phyloP scores from a whole-genome alignment of 2,888 invertebrate genomes.

The Hemithea aestivaria region DNA sequence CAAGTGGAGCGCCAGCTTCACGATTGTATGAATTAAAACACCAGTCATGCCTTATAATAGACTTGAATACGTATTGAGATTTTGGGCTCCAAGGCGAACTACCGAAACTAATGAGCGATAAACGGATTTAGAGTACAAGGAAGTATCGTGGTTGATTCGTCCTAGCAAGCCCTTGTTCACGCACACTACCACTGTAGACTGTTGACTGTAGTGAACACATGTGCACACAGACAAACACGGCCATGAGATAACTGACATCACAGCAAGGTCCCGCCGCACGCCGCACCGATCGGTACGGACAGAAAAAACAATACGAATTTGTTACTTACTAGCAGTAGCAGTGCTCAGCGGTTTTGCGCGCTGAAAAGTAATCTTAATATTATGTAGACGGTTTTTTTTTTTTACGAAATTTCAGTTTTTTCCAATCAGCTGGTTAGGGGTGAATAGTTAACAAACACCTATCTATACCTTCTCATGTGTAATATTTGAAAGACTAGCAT shows the following conservation, averaged over 20 bases:
- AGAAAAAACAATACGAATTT: slow-evolving; percentile 32
- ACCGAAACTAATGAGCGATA: slow-evolving; percentile 56
- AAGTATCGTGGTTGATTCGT: slow-evolving; percentile 67
- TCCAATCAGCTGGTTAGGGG: too few relatives aligned
- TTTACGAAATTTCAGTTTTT: too few relatives aligned
- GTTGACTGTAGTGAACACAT: slow-evolving; percentile 28
- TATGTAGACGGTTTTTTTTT: too few relatives aligned
- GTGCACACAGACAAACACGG: slow-evolving; percentile 38
- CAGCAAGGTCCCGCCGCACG: slow-evolving; percentile 59
- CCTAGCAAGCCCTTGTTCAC: slow-evolving; percentile 59
- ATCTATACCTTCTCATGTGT: too few relatives aligned
- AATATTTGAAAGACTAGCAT: too few relatives aligned
- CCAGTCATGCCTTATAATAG: too few relatives aligned
- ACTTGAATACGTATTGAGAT: slow-evolving; percentile 33
- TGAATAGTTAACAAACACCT: too few relatives aligned
- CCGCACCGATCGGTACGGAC: slow-evolving; percentile 39
- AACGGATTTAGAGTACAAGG: slow-evolving; percentile 58
- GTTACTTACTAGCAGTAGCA: too few relatives aligned
- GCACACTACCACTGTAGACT: slow-evolving; percentile 12
- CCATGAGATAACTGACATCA: slow-evolving; percentile 75
- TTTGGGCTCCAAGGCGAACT: slow-evolving; percentile 56
- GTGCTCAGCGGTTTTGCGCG: too few relatives aligned
- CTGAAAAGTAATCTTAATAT: too few relatives aligned
- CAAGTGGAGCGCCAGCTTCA: too few relatives aligned
- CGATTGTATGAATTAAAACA: too few relatives aligned